phyloP scores from a whole-genome alignment of 2,888 invertebrate genomes.

The Trichogramma dendrolimi region DNA sequence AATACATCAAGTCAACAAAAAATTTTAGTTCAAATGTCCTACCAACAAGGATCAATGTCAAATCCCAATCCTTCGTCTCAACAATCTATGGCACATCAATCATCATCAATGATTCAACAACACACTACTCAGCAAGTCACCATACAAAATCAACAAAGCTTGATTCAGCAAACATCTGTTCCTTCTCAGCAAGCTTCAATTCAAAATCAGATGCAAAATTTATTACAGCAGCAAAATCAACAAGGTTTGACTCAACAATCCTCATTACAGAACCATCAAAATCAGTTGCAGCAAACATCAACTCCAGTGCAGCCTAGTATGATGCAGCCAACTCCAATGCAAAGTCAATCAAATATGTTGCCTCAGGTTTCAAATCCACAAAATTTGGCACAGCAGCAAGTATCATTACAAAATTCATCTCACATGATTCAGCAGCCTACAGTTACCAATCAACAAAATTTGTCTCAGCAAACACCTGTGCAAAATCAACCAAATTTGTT shows the following conservation, averaged over 20 bases:
- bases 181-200: too few relatives aligned
- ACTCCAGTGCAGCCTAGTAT: constrained; percentile 20
- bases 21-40: constrained; percentile 42
- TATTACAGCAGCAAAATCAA: too few relatives aligned
- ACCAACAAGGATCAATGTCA: constrained; percentile 32
- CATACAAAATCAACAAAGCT: constrained; percentile 36
- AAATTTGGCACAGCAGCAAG: constrained; percentile 19
- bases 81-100: constrained; percentile 25
- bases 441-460: neutral
- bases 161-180: constrained; percentile 23
- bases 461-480: constrained; percentile 31
- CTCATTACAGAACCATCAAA: too few relatives aligned
- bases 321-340: constrained; percentile 25
- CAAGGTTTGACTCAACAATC: too few relatives aligned
- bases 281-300: too few relatives aligned
- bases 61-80: constrained; percentile 27
- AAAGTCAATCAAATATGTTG: constrained; percentile 25
- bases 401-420: too few relatives aligned
- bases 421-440: constrained; percentile 30
- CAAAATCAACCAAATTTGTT: constrained; percentile 36
- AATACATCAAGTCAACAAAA: constrained; percentile 37
- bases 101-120: constrained; percentile 34
- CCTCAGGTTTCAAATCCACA: constrained; percentile 6
- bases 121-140: constrained; percentile 31
- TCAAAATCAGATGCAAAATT: too few relatives aligned